Conservation (phyloP, 2,888 invertebrate species). For the Drosophila differens region DNA sequence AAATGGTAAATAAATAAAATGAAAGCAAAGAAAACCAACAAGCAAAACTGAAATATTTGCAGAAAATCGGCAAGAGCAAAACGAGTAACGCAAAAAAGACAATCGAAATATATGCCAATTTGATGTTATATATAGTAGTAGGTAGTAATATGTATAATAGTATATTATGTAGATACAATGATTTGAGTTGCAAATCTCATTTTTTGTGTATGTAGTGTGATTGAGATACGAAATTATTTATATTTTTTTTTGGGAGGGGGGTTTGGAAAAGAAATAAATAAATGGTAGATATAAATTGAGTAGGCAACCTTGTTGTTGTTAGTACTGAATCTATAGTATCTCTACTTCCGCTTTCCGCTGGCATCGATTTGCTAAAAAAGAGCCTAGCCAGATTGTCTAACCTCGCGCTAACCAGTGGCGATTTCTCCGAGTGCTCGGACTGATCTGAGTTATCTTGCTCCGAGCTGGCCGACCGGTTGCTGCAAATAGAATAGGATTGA, state of each 20-base stretch:
- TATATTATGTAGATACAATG: constrained; percentile 42
- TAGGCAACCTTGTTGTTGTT: constrained; percentile 85
- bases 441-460: constrained; percentile 87
- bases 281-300: constrained; percentile 64
- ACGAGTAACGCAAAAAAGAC: constrained; percentile 28
- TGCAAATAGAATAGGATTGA: constrained; percentile 75
- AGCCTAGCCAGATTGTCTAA: constrained; percentile 91
- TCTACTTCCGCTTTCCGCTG: constrained; percentile 85
- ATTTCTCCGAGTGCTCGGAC: constrained; percentile 87
- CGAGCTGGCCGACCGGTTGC: constrained; percentile 88
- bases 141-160: constrained; percentile 1
- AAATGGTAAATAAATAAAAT: constrained; percentile 16
- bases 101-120: constrained; percentile 57
- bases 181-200: constrained; percentile 33
- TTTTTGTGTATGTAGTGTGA: constrained; percentile 6
- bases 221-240: constrained; percentile 41
- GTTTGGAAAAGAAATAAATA: constrained; percentile 30
- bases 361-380: constrained; percentile 88
- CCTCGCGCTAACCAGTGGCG: constrained; percentile 90
- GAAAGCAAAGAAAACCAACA: constrained; percentile 25
- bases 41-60: constrained; percentile 38
- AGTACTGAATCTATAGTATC: constrained; percentile 85
- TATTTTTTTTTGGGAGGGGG: neutral
- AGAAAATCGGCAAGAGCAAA: constrained; percentile 33
- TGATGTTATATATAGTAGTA: constrained; percentile 30